Conservation (phyloP, 2,797 vertebrate genomes). For the Lutjanus argentimaculatus region DNA sequence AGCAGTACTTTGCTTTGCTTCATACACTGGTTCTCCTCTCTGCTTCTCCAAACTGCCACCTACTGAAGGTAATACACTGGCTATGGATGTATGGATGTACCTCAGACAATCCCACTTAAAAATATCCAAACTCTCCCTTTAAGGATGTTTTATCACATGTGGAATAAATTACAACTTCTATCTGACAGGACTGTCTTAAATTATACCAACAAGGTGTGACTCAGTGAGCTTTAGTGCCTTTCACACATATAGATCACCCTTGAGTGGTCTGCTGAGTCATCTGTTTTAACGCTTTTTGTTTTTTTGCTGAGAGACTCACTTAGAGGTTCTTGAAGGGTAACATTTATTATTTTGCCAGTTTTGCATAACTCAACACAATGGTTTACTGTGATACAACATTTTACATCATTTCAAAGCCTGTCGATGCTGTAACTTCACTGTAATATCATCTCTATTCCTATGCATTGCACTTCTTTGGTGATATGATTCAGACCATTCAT, state of each 20-base stretch:
- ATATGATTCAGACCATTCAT: background rate
- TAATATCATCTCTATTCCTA: background rate
- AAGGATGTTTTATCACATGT: conserved; percentile 4
- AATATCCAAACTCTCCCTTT: too few species aligned
- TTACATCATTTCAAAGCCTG: conserved; percentile 21
- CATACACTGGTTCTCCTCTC: too few species aligned
- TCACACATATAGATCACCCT: conserved; percentile 48
- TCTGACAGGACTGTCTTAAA: conserved; percentile 41
- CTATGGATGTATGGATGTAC: too few species aligned
- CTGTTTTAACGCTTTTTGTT: conserved; percentile 27
- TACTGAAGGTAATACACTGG: too few species aligned
- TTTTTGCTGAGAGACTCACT: conserved; percentile 43
- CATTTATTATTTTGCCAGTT: conserved; percentile 34
- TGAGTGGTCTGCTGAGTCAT: conserved; percentile 55
- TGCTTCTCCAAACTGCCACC: too few species aligned
- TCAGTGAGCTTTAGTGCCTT: conserved; percentile 42
- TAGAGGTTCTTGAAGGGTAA: conserved; percentile 20
- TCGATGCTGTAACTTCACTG: background rate
- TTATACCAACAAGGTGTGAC: conserved; percentile 26
- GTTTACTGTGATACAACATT: conserved; percentile 12
- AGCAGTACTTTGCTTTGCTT: too few species aligned
- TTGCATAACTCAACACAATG: conserved; percentile 29
- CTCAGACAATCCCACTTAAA: too few species aligned
- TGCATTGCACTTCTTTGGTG: background rate
- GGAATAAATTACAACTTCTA: conserved; percentile 3